phyloP scores from a whole-genome alignment of 2,888 invertebrate species.

The Himalopsyche kuldschensis region DNA sequence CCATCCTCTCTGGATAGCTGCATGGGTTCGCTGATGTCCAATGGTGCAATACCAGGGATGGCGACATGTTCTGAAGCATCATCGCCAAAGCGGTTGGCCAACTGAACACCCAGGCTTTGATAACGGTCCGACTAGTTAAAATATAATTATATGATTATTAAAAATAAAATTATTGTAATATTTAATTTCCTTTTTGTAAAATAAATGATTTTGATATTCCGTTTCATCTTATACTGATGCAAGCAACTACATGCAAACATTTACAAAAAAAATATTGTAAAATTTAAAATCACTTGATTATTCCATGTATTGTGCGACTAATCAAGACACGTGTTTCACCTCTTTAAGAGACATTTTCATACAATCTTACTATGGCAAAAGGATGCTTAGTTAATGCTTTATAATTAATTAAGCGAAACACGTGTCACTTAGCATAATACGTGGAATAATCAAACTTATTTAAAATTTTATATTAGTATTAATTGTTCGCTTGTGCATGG shows the following conservation, averaged over 20 bases:
- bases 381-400: too few species aligned
- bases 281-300: too few species aligned
- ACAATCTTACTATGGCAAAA: too few species aligned
- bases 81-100: constrained; percentile 64
- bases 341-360: too few species aligned
- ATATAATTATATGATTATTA: neutral
- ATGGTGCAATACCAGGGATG: constrained; percentile 58
- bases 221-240: neutral
- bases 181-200: too few species aligned
- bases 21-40: constrained; percentile 61
- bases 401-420: too few species aligned
- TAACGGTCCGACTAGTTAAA: constrained; percentile 57
- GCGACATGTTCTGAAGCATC: constrained; percentile 57
- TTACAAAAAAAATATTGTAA: neutral
- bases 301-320: too few species aligned
- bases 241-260: neutral
- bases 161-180: neutral
- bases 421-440: too few species aligned
- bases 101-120: constrained; percentile 58
- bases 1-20: constrained; percentile 62
- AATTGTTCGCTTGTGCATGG: too few species aligned
- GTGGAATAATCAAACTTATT: too few species aligned
- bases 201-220: neutral
- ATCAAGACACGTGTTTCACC: too few species aligned
- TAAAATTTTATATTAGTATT: too few species aligned